phyloP scores from a whole-genome alignment of 2,888 invertebrate species.

The Tipula helvola region DNA sequence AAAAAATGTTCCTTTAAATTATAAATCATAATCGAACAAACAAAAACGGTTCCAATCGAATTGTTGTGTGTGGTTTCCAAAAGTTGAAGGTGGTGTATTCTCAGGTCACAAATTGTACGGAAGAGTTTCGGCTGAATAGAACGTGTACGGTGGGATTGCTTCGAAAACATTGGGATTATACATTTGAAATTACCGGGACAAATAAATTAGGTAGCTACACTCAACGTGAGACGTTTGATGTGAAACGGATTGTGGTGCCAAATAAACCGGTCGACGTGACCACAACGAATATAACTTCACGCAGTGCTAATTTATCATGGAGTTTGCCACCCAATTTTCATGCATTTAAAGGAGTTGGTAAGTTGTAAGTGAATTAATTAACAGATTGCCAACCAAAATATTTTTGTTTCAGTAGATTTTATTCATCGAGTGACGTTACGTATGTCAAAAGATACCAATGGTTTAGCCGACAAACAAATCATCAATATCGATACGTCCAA shows the following conservation, averaged over 20 bases:
- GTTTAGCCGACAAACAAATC: neutral
- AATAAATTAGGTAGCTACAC: neutral
- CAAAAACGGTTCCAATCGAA: neutral
- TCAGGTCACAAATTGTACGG: neutral
- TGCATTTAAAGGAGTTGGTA: neutral
- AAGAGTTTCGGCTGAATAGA: neutral
- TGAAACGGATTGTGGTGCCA: neutral
- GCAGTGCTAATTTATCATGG: neutral
- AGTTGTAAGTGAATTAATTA: neutral
- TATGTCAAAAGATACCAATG: neutral
- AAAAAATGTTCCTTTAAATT: neutral
- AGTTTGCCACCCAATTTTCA: neutral
- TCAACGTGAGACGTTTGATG: neutral
- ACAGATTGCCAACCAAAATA: neutral
- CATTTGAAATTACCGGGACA: constrained; percentile 40
- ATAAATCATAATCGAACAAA: neutral
- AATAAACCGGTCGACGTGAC: neutral
- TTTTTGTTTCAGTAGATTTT: neutral
- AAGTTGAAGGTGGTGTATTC: neutral
- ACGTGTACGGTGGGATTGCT: neutral
- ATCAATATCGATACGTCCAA: neutral
- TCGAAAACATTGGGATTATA: constrained; percentile 46
- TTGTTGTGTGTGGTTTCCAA: neutral
- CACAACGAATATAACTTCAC: neutral
- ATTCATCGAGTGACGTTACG: neutral